Base-by-base conservation (phyloP, 2,797 vertebrate species). In the Cryptoprocta ferox region DNA sequence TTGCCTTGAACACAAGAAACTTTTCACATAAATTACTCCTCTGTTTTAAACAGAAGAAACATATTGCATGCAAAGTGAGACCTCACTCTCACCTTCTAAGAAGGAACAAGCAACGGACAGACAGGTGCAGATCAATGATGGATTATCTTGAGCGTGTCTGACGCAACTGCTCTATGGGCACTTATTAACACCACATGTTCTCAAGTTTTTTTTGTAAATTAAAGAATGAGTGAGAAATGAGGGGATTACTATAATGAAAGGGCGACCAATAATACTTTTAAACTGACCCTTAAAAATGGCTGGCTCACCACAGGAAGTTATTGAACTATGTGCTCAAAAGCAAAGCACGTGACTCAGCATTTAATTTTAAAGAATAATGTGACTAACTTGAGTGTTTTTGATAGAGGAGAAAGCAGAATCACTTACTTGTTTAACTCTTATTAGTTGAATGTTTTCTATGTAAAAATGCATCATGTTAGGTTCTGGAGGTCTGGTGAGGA, bases 21-120 rank as follows among this genome's bases (percentile, higher is more conserved):
- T 89, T 94, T 98, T 88, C 81, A 97, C 93, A 96, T 93, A 35
- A 93, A 97, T 98, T 97, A 85, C 85, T 96, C 48, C 75, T 96
- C 75, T 95, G 98, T 97, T 98, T 96, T 98, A 98, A 98, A 98
- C 97, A 98, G 37, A 90, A 98, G 97, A 98, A 97, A 97, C 96
- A 98, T 97, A 97, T 79, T 82, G 94, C 97, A 96, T 97, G 81
- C 97, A 98, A 98, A 98, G 96, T 98, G 59, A 3, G 94, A 92
- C 83, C 91, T 97, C 2, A 0, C 53, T 95, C 94, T 93, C 94
- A 65, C 97, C 94, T 96, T 95, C 96, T 0, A 84, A 98, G 97
- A 96, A 98, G 98, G 97, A 96, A 89, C 21, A 96, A 98, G 87
- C 96, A 96, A 85, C 84, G 97, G 97, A 94, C 97, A 70, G 97